These are phyloP conservation scores for Crotophaga sulcirostris DNA, from an alignment of 2,113 vertebrate species.

Conservation along the genomic window DNA sequence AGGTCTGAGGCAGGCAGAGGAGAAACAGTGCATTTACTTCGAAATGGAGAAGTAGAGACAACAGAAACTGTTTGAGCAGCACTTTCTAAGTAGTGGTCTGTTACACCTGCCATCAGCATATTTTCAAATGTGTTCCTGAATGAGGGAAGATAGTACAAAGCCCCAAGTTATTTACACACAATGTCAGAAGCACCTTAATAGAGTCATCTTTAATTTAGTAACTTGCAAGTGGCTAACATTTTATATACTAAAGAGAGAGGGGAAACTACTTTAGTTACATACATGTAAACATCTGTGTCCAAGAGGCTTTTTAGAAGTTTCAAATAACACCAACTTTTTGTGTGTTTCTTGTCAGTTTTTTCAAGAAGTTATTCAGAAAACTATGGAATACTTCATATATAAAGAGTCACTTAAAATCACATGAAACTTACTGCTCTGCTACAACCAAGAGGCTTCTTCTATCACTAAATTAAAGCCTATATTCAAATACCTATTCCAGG, in stretches of 20 bases:
- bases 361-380: constrained; percentile 11
- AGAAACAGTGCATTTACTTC: not conserved
- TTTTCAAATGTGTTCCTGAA: not conserved
- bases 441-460: not conserved
- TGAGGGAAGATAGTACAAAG: not conserved
- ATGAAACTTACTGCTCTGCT: not conserved
- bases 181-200: not conserved
- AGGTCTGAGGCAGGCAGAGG: not conserved
- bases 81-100: not conserved
- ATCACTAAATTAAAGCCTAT: not conserved
- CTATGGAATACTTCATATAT: not conserved
- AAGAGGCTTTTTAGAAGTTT: not conserved
- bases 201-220: not conserved
- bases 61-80: constrained; percentile 21
- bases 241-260: not conserved
- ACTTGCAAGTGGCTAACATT: not conserved
- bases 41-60: not conserved
- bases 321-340: not conserved
- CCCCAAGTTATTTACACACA: not conserved
- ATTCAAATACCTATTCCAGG: not conserved
- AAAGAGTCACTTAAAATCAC: not conserved
- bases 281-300: not conserved
- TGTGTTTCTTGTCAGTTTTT: not conserved
- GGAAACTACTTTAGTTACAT: not conserved
- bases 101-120: constrained; percentile 34